These are phyloP conservation scores for Laspeyria flexula DNA, from an alignment of 2,888 invertebrate species.

Conservation along the genomic window DNA sequence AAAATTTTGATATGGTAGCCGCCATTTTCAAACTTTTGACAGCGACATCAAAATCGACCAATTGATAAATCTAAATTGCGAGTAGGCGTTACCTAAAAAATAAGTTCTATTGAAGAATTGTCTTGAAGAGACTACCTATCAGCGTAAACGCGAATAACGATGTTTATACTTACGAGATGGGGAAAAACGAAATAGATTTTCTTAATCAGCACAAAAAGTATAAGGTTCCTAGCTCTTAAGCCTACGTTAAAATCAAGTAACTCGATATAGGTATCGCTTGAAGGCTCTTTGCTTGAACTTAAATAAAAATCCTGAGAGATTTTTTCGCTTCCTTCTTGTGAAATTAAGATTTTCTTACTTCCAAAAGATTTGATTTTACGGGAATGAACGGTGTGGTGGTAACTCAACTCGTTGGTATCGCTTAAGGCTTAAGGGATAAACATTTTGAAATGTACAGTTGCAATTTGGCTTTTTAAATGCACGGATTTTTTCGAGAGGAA, in stretches of 20 bases:
- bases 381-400: conserved; percentile 14
- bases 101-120: no score
- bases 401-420: conserved; percentile 17
- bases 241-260: background rate
- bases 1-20: no score
- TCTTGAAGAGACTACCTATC: no score
- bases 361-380: conserved; percentile 20
- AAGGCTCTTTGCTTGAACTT: conserved; percentile 20
- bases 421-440: conserved; percentile 1
- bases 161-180: no score
- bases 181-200: no score
- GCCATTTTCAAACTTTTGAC: no score
- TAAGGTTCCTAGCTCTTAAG: no score
- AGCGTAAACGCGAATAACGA: no score
- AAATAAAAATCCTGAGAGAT: conserved; percentile 18
- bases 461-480: background rate
- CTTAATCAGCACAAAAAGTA: no score
- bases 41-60: no score
- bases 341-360: conserved; percentile 31
- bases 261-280: conserved; percentile 25
- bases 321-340: conserved; percentile 16
- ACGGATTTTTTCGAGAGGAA: background rate
- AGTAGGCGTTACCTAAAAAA: no score
- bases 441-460: conserved; percentile 13
- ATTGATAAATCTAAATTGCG: no score